Conservation (phyloP, 30 jellyfish, hydroid and myxozoan genomes). For the Chrysaora quinquecirrha region DNA sequence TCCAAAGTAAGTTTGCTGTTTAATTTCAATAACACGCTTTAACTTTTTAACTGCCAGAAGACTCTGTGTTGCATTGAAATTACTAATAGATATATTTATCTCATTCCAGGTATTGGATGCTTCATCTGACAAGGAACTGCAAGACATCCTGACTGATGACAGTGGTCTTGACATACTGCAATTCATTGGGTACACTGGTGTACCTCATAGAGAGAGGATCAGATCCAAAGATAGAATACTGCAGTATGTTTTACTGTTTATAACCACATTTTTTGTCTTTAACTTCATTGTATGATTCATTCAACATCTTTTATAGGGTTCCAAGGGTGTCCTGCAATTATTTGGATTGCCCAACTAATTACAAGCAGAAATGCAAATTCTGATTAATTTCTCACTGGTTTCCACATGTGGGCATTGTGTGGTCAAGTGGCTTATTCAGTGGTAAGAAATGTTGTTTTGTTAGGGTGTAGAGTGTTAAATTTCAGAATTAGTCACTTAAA, state of each 20-base stretch:
- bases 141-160: not conserved
- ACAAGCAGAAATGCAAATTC: no score
- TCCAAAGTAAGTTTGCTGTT: no score
- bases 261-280: not conserved
- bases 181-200: slow-evolving; percentile 24
- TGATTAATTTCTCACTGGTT: no score
- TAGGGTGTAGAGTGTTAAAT: not conserved
- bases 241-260: not conserved
- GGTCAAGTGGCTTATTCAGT: not conserved
- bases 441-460: not conserved
- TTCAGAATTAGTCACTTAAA: not conserved
- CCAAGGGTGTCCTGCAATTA: no score
- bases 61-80: no score
- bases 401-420: no score
- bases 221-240: not conserved
- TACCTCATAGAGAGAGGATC: slow-evolving; percentile 1
- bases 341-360: no score
- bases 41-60: no score
- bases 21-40: no score
- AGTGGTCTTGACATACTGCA: slow-evolving; percentile 1
- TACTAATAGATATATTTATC: no score
- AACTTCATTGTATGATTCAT: not conserved
- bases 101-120: slow-evolving; percentile 3
- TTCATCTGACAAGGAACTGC: not conserved
- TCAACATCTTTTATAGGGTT: no score